These are phyloP conservation scores for Neelides sp. DNA, from an alignment of 1,140 invertebrate species.

Conservation along the genomic window DNA sequence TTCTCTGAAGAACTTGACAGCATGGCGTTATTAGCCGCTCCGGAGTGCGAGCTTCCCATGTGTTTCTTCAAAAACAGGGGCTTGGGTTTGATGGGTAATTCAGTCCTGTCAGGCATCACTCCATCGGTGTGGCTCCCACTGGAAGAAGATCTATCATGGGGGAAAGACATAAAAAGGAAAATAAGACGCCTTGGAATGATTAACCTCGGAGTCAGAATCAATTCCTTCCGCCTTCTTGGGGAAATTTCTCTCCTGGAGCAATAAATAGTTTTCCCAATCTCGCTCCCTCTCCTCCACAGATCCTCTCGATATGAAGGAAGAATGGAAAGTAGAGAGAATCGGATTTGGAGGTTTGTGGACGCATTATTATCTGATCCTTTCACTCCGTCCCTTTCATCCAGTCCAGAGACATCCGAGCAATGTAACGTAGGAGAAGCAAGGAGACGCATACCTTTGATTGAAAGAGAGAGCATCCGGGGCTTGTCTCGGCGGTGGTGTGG, in stretches of 20 bases:
- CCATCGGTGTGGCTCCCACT: slow-evolving; percentile 7
- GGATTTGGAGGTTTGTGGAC: not conserved
- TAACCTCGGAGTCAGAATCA: too few species aligned
- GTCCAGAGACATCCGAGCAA: too few species aligned
- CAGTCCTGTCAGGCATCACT: slow-evolving; percentile 25
- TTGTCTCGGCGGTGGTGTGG: slow-evolving; percentile 24
- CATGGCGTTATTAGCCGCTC: too few species aligned
- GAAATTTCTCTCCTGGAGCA: not conserved
- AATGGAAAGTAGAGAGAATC: not conserved
- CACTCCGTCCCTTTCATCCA: too few species aligned
- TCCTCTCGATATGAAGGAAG: not conserved
- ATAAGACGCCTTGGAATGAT: too few species aligned
- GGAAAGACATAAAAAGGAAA: too few species aligned
- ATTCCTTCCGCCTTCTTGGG: too few species aligned
- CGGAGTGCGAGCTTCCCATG: too few species aligned
- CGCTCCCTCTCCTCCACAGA: not conserved
- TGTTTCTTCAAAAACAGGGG: slow-evolving; percentile 65
- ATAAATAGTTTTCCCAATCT: not conserved
- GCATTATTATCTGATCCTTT: not conserved
- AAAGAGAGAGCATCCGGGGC: slow-evolving; percentile 15
- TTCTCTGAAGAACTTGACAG: too few species aligned
- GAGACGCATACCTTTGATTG: slow-evolving; percentile 7
- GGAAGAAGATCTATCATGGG: slow-evolving; percentile 7
- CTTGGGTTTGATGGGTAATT: slow-evolving; percentile 58
- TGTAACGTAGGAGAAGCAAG: too few species aligned